These are phyloP conservation scores for Trachymyrmex septentrionalis DNA, from an alignment of 1,140 invertebrate species.

Conservation along the genomic window DNA sequence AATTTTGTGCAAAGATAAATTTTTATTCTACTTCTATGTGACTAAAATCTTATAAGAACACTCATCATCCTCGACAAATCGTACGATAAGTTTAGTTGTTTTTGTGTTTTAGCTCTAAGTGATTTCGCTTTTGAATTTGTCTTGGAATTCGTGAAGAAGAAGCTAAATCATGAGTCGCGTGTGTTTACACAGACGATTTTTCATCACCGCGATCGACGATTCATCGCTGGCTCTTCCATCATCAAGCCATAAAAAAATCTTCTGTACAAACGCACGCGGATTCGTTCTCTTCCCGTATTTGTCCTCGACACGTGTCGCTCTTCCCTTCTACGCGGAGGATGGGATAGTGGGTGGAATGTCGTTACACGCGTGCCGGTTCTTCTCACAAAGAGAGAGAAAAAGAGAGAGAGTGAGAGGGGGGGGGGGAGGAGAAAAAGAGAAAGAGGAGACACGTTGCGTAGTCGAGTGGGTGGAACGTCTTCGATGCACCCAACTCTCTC, in stretches of 20 bases:
- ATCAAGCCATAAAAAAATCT: conserved; percentile 27
- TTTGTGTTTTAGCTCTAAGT: not conserved
- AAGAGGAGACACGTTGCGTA: conserved; percentile 11
- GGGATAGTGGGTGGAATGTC: conserved; percentile 73
- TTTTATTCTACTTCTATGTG: too few relatives aligned
- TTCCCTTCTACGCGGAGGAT: conserved; percentile 49
- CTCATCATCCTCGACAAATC: not conserved
- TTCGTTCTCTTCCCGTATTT: conserved; percentile 50
- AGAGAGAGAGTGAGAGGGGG: conserved; percentile 15
- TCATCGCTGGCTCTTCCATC: conserved; percentile 28
- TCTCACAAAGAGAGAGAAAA: conserved; percentile 50
- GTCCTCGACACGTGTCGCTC: conserved; percentile 69
- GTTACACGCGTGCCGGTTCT: conserved; percentile 64
- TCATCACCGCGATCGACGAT: not conserved
- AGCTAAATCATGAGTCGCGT: not conserved
- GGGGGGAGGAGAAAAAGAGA: conserved; percentile 45
- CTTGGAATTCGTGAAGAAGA: not conserved
- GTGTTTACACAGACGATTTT: not conserved
- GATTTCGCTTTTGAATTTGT: not conserved
- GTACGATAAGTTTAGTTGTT: not conserved
- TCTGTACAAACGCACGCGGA: conserved; percentile 16
- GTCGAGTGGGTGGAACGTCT: conserved; percentile 73
- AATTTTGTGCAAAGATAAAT: too few relatives aligned
- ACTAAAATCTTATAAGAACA: too few relatives aligned
- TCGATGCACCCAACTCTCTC: conserved; percentile 64